Evolutionary conservation across 2,888 invertebrate genomes (phyloP).

Genomic region (Drosophila bunnanda): DNA sequence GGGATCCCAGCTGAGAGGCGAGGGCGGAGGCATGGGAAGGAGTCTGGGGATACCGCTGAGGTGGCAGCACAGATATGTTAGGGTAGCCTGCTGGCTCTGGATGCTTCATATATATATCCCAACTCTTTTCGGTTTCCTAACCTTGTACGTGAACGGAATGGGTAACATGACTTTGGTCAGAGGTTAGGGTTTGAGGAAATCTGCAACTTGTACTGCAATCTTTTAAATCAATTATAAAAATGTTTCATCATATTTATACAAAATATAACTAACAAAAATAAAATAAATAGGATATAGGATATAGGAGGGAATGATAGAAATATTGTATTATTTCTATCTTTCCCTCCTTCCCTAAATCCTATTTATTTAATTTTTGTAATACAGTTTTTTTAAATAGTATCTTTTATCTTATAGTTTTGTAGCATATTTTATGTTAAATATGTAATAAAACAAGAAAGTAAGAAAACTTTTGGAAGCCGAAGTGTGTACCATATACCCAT

Average conservation of each 20-base stretch:
- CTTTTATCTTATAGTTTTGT: too few species aligned
- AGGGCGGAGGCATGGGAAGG: background rate
- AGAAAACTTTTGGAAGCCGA: too few species aligned
- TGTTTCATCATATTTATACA: too few species aligned
- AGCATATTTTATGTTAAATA: too few species aligned
- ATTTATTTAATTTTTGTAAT: too few species aligned
- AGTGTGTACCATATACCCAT: too few species aligned
- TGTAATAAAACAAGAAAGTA: too few species aligned
- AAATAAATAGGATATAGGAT: too few species aligned
- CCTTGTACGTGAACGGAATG: slow-evolving; percentile 15
- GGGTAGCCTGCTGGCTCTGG: slow-evolving; percentile 3
- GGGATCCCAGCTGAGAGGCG: slow-evolving; percentile 18
- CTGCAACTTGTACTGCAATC: background rate
- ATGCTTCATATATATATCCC: slow-evolving; percentile 33
- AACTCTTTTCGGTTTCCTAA: slow-evolving; percentile 32
- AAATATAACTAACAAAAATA: background rate
- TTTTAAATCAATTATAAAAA: background rate
- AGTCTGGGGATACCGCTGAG: slow-evolving; percentile 28
- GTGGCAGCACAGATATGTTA: slow-evolving; percentile 32
- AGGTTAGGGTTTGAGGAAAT: background rate
- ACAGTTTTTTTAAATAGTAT: too few species aligned
- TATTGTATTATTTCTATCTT: too few species aligned
- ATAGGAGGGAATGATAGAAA: too few species aligned
- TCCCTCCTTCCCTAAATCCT: too few species aligned
- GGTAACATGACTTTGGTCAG: background rate